A percentile compares a stretch with the other conserved stretches of the same genome.
Conservation (phyloP, 2,888 invertebrate species). For the Fragum fragum region DNA sequence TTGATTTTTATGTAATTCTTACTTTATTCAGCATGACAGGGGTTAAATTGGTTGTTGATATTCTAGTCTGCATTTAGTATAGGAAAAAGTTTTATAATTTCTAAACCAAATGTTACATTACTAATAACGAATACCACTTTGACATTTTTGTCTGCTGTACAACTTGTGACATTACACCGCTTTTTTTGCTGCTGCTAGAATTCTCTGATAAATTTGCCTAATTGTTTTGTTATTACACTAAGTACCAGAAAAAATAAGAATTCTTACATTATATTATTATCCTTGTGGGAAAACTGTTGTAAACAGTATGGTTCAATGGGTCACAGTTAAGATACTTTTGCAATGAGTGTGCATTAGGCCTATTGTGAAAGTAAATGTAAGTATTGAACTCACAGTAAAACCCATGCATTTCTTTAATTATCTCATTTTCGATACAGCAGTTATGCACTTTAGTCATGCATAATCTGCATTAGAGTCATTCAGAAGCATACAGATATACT, state of each 20-base stretch:
- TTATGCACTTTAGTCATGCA: background rate
- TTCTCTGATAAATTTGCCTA: conserved; percentile 4
- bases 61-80: too few species aligned
- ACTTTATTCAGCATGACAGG: too few species aligned
- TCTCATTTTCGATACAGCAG: background rate
- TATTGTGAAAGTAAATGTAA: too few species aligned
- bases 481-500: background rate
- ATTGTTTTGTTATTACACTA: conserved; percentile 6
- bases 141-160: background rate
- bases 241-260: background rate
- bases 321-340: too few species aligned
- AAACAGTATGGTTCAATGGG: too few species aligned
- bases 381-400: too few species aligned
- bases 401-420: too few species aligned
- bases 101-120: background rate
- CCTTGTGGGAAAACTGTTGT: too few species aligned
- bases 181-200: background rate
- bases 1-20: too few species aligned
- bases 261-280: background rate
- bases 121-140: background rate
- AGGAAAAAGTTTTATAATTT: background rate
- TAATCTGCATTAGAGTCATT: conserved; percentile 1
- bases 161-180: background rate
- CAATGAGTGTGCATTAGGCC: too few species aligned
- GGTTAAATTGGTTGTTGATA: too few species aligned